Evolutionary conservation across 1,140 invertebrate species (phyloP), one percentile per base, ranked within the genome.

Genomic region (Pachypsylla venusta): DNA sequence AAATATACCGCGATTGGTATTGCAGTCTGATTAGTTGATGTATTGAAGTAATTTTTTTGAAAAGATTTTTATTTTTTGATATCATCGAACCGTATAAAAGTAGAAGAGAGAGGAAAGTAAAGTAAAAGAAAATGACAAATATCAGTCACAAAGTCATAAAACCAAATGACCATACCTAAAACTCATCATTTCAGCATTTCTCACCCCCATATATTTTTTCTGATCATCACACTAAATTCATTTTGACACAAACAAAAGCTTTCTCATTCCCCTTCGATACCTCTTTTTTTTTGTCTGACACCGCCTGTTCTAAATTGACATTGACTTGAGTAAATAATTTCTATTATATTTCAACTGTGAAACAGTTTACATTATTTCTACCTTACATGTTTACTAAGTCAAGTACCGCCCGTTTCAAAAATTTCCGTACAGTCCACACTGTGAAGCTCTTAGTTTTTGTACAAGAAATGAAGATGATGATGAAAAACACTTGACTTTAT

Each of bases 151-250:
- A 48, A 48, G 42, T 48, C 42, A 48, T 48, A 48, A 48, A 48
- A 48, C n/a, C 42, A 48, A 48, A 48, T 48, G 42, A 48, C 42
- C 42, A 48, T 5, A 22, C 7, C 42, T 48, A 48, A 48, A 48
- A 48, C 42, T 48, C 42, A 48, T 48, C 42, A 48, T 48, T 48
- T 48, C 42, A 48, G 42, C n/a, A 48, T 10, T n/a, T 22, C 22
- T 48, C 42, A 5, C 42, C 4, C 42, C 42, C 42, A 3, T 22
- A 10, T n/a, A 19, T 19, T 48, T 48, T 19, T 5, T 19, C 16
- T 48, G 7, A 48, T 48, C 4, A 48, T 48, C 42, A 48, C 42
- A 48, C 42, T 48, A 48, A 48, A 48, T 48, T 48, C 42, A 48
- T 48, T 48, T 48, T 48, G 42, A 48, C n/a, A 48, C 7, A 48